These are phyloP conservation scores for Mamestra brassicae DNA, from an alignment of 2,888 invertebrate species.

Conservation along the genomic window DNA sequence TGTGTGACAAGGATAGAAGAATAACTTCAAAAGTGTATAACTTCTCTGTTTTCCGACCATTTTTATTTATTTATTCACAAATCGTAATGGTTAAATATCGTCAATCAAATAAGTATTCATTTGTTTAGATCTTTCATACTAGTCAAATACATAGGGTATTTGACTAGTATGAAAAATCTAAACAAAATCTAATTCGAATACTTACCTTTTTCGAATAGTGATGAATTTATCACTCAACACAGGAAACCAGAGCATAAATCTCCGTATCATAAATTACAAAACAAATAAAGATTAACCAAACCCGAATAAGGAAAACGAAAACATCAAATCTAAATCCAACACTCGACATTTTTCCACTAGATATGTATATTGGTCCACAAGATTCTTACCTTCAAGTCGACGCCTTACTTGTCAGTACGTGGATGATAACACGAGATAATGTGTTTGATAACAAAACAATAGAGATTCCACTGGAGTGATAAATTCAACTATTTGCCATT, in stretches of 20 bases:
- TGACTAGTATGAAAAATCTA: too few relatives aligned
- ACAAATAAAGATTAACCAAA: conserved; percentile 13
- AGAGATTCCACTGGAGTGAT: conserved; percentile 60
- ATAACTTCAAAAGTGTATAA: too few relatives aligned
- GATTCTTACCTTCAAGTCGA: conserved; percentile 59
- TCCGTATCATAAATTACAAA: conserved; percentile 7
- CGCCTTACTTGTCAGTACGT: conserved; percentile 61
- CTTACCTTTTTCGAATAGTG: not conserved
- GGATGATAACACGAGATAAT: conserved; percentile 68
- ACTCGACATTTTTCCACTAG: conserved; percentile 27
- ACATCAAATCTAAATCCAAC: conserved; percentile 26
- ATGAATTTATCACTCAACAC: too few relatives aligned
- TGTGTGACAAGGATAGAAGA: too few relatives aligned
- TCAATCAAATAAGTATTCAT: too few relatives aligned
- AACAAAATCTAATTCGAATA: too few relatives aligned
- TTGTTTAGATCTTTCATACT: too few relatives aligned
- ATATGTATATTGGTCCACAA: conserved; percentile 21
- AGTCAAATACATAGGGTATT: too few relatives aligned
- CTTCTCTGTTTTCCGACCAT: too few relatives aligned
- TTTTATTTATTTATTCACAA: too few relatives aligned
- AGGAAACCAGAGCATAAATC: conserved; percentile 5
- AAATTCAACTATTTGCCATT: conserved; percentile 62
- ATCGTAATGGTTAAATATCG: too few relatives aligned
- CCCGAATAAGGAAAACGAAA: conserved; percentile 6
- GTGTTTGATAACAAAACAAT: conserved; percentile 69